Evolutionary conservation across 2,113 vertebrate species (phyloP).

Genomic region (Mustela lutreola): DNA sequence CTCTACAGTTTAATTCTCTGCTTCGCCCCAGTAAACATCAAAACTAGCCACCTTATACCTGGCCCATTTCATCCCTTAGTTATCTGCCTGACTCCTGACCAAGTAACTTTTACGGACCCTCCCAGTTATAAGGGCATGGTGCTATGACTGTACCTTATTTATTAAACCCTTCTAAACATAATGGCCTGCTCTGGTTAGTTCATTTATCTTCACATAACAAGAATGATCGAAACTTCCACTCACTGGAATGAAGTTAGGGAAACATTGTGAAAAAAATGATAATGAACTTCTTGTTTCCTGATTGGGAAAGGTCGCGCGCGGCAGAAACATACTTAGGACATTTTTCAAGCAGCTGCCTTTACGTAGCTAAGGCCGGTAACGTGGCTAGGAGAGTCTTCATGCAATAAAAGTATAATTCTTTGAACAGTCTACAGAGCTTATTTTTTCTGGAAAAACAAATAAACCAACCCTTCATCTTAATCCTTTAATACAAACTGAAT

Average conservation of each 20-base stretch:
- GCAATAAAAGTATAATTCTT: not conserved
- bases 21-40: not conserved
- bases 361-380: not conserved
- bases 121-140: not conserved
- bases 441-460: not conserved
- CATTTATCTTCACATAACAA: not conserved
- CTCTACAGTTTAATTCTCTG: not conserved
- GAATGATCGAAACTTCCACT: not conserved
- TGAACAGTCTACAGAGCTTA: not conserved
- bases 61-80: not conserved
- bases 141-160: not conserved
- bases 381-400: not conserved
- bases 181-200: not conserved
- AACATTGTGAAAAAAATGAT: not conserved
- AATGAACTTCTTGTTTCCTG: not conserved
- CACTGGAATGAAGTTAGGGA: not conserved
- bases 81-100: not conserved
- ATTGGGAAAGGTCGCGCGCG: not conserved
- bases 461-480: not conserved
- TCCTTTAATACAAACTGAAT: not conserved
- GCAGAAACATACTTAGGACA: constrained; percentile 50
- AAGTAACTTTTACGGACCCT: not conserved
- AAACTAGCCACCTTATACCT: not conserved
- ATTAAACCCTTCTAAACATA: not conserved
- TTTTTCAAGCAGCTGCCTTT: not conserved